phyloP scores from a whole-genome alignment of 2,113 vertebrate genomes.

The Bos indicus region DNA sequence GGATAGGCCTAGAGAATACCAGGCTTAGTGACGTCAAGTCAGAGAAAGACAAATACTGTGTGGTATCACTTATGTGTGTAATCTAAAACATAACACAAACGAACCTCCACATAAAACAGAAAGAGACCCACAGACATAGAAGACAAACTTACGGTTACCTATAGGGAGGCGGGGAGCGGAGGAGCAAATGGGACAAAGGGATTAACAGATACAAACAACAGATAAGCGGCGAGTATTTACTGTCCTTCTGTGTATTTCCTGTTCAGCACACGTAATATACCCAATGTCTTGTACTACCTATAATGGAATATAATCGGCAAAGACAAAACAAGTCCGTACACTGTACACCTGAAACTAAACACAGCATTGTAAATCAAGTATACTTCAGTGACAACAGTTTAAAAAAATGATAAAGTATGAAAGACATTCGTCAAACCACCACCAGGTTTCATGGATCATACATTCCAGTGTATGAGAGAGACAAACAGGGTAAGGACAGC shows the following conservation, averaged over 20 bases:
- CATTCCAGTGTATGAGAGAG: background rate
- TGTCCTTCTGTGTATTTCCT: background rate
- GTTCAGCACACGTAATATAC: background rate
- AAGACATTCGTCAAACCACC: background rate
- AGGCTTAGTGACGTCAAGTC: background rate
- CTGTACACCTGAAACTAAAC: background rate
- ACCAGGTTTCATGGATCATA: background rate
- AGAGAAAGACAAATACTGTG: background rate
- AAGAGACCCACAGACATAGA: background rate
- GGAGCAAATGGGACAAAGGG: background rate
- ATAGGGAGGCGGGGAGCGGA: accelerated
- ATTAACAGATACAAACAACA: background rate
- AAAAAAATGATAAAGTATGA: background rate
- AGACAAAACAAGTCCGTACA: background rate
- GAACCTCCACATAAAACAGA: background rate
- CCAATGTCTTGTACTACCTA: background rate
- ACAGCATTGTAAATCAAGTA: background rate
- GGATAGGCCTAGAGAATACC: background rate
- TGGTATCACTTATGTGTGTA: background rate
- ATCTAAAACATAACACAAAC: background rate
- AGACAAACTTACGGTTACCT: background rate
- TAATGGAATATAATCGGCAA: background rate
- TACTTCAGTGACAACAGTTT: background rate
- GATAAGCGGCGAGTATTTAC: accelerated
- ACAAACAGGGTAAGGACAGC: background rate